phyloP scores from a whole-genome alignment of 2,888 invertebrate species.

The Eledona agricola region DNA sequence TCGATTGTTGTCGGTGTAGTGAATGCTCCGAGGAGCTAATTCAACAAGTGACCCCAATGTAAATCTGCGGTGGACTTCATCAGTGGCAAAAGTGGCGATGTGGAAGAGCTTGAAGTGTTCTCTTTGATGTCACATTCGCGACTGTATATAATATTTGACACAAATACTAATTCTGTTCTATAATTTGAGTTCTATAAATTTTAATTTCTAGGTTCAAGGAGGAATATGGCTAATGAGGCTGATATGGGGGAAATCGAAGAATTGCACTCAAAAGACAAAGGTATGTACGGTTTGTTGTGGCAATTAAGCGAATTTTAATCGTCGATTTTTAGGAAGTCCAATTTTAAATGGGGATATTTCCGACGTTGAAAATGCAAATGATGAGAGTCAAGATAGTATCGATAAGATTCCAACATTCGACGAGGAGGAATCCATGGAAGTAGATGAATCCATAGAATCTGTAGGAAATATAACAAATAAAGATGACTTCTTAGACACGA shows the following conservation, averaged over 20 bases:
- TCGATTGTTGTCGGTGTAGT: too few species aligned
- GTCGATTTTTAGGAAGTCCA: slow-evolving; percentile 42
- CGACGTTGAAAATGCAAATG: slow-evolving; percentile 49
- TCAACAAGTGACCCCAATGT: too few species aligned
- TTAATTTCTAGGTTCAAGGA: slow-evolving; percentile 43
- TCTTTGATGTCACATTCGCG: too few species aligned
- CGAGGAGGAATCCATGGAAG: slow-evolving; percentile 47
- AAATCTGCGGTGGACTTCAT: too few species aligned
- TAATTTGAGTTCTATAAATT: too few species aligned
- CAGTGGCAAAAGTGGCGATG: too few species aligned
- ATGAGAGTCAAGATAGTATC: slow-evolving; percentile 46
- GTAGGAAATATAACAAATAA: slow-evolving; percentile 18
- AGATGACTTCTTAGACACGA: slow-evolving; percentile 11
- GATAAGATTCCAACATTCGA: slow-evolving; percentile 37
- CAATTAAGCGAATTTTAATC: slow-evolving; percentile 6
- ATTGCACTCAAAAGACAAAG: slow-evolving; percentile 60
- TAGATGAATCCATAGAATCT: slow-evolving; percentile 49
- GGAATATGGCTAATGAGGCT: slow-evolving; percentile 60
- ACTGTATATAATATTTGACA: too few species aligned
- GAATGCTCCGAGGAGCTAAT: too few species aligned
- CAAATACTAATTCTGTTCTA: too few species aligned
- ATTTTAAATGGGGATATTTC: slow-evolving; percentile 57
- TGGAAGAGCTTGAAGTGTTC: too few species aligned
- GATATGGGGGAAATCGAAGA: slow-evolving; percentile 63
- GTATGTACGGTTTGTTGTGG: slow-evolving; percentile 32